Base-by-base conservation (phyloP, 2,888 invertebrate species). In the Cryptocephalus moraei region DNA sequence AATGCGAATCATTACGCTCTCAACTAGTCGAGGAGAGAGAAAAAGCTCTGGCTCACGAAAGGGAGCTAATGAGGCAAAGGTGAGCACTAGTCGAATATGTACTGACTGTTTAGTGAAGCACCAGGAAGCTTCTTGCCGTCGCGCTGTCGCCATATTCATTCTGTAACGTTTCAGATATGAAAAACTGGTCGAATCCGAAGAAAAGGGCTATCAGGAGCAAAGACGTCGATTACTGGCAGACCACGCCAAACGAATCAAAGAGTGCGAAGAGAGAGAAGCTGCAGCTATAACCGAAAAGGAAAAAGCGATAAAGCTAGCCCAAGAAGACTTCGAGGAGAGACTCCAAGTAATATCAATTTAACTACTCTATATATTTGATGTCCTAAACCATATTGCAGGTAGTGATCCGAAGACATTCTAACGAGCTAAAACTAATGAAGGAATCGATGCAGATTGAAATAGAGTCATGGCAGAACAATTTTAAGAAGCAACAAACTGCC, bases 21-120 rank as follows among this genome's bases (percentile, higher is more conserved):
- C 77, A 81, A 47, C 69, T 81, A 47, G 74, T 76, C 0, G 75
- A 75, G 49, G 83, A 81, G 63, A 74, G 81, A 33, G 83, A 84
- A 59, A 73, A 76, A 45, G 75, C 78, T 9, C 68, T 82, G 34
- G 72, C 75, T 13, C 77, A 77, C 50, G 83, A 84, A 61, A 73
- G 81, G 41, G 77, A 76, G 47, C 72, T 77, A 8, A 72, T 81
- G 41, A 70, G 78, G 43, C 73, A 75, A 56, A 73, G 81, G 75
- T 77, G 59, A 36, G 34, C 32, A 12, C 2, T 22, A 22, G 6
- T 22, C 22, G 2, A 22, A 22, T 22, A 2, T 22, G 6, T 6
- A 22, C 22, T 22, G n/a, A 22, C 6, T 22, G 22, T 22, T 22
- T 22, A 22, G 6, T 2, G 2, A 22, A 22, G 6, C 22, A 22